Conservation (phyloP, 2,113 vertebrate species). For the Kryptolebias marmoratus region DNA sequence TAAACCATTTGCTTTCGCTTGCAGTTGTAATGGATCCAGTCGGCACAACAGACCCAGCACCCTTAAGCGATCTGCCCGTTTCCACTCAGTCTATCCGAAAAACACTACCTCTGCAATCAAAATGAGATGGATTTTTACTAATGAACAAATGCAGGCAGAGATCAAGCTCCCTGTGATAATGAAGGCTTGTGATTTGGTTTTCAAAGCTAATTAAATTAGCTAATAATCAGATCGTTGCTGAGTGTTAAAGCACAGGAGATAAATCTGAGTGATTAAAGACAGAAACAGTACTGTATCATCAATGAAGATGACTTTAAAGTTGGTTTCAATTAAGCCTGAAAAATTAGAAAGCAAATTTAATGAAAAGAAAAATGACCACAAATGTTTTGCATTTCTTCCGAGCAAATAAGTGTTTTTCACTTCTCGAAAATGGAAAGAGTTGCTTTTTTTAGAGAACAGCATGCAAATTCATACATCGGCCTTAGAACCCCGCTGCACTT, state of each 20-base stretch:
- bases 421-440: background rate
- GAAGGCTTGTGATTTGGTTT: background rate
- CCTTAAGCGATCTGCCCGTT: conserved; percentile 32
- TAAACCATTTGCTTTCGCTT: conserved; percentile 69
- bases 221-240: background rate
- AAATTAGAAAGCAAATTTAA: background rate
- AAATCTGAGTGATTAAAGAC: background rate
- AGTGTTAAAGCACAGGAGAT: background rate
- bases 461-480: background rate
- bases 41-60: conserved; percentile 45
- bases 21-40: conserved; percentile 72
- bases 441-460: too few relatives aligned
- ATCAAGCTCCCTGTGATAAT: background rate
- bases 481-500: background rate
- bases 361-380: background rate
- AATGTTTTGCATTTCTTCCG: background rate
- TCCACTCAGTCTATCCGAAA: background rate
- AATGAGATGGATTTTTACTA: background rate
- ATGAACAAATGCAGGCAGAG: background rate
- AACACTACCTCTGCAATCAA: background rate
- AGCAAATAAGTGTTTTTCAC: too few relatives aligned
- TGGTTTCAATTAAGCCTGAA: background rate
- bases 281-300: too few relatives aligned
- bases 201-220: background rate
- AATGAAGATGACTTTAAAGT: background rate